Evolutionary conservation across 2,888 invertebrate genomes (phyloP), one percentile per base, ranked within the genome.

Genomic region (Norana najaformis): DNA sequence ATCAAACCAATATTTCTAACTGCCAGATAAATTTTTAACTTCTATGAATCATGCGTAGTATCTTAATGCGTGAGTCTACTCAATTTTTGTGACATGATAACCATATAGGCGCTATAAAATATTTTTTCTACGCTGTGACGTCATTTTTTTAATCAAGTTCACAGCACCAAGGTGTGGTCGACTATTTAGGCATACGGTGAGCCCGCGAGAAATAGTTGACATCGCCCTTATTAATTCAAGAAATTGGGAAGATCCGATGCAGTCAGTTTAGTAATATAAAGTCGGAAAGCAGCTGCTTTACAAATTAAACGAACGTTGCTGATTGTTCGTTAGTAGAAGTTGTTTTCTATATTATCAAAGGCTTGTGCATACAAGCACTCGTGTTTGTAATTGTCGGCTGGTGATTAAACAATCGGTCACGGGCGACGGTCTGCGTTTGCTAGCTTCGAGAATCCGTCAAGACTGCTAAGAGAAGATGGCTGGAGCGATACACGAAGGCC

Each of bases 401-500:
- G 34, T 30, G 23, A n/a, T 38, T 13, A 3, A 30, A 88, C 38
- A 88, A 23, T 69, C 11, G 69, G n/a, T 8, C n/a, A 69, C 69
- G 69, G 23, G 23, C 1, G 47, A 47, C 47, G 23, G 23, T 47
- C 47, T 47, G 20, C 47, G 41, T 41, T 41, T 41, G 41, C 14
- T 23, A 36, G 85, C 35, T 85, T 85, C 85, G 2, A 37, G 35
- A 23, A 37, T 85, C 37, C 8, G 37, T 30, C 23, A 30, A 35
- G 36, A 88, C 36, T 88, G 23, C 88, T 35, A 30, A 37, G 18
- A 47, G 88, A 90, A 5, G 38, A 90, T 90, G 90, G 90, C 90
- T 30, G 90, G 90, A 47, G 82, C 90, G n/a, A 91, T 94, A 89
- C 94, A 94, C 91, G 94, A 94, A 93, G 94, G 94, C 88, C 93